A percentile compares a stretch with the other conserved stretches of the same genome.
These are phyloP conservation scores for Spodoptera exigua DNA, from an alignment of 2,888 invertebrate genomes.

Conservation along the genomic window DNA sequence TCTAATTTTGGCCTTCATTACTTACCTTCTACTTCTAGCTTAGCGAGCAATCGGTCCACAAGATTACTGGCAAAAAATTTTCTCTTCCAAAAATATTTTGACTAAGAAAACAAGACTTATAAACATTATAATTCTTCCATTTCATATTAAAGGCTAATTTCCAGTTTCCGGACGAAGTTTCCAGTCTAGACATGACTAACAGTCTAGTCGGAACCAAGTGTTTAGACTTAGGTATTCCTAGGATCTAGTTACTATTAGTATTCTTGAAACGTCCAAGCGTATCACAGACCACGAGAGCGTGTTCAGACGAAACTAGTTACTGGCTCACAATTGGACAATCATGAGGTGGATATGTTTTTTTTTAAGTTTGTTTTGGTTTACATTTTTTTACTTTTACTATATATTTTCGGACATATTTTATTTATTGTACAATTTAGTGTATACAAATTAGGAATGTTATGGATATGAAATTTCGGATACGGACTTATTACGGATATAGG, in stretches of 20 bases:
- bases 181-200: constrained; percentile 42
- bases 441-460: too few species aligned
- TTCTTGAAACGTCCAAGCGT: constrained; percentile 28
- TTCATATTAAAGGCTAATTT: constrained; percentile 24
- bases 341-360: constrained; percentile 8
- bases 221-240: constrained; percentile 13
- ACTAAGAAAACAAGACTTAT: too few species aligned
- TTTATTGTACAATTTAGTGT: too few species aligned
- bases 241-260: constrained; percentile 38
- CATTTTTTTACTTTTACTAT: too few species aligned
- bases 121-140: not conserved
- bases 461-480: too few species aligned
- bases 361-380: constrained; percentile 9
- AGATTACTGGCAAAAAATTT: too few species aligned
- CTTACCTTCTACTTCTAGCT: too few species aligned
- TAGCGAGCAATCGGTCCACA: too few species aligned
- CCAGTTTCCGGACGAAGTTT: constrained; percentile 19
- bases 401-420: too few species aligned
- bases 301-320: constrained; percentile 18
- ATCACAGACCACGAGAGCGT: constrained; percentile 14
- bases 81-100: too few species aligned
- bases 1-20: too few species aligned
- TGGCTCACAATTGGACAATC: not conserved
- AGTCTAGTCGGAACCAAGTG: constrained; percentile 24
- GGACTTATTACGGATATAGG: too few species aligned